Percentiles rank a stretch among this genome's conserved stretches.
Conservation (phyloP, 1,140 invertebrate genomes). For the Saccostrea glomerata region DNA sequence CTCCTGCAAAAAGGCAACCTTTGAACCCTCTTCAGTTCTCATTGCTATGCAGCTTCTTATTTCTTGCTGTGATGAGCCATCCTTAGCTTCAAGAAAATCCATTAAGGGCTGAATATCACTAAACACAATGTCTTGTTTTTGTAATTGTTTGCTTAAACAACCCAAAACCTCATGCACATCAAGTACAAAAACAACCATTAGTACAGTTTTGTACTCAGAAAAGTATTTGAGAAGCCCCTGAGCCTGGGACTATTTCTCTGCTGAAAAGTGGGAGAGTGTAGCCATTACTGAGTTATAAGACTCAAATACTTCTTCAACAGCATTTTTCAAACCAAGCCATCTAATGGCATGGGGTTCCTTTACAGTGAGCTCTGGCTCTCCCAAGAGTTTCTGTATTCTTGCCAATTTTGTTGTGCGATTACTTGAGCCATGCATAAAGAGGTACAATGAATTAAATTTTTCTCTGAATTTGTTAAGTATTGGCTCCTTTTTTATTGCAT, state of each 20-base stretch:
- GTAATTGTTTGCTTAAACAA: constrained; percentile 20
- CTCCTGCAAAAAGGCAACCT: too few species aligned
- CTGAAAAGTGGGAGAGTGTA: too few species aligned
- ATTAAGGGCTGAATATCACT: constrained; percentile 41
- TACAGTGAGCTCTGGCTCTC: neutral
- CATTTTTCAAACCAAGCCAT: neutral
- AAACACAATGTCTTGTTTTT: neutral
- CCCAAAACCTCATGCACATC: neutral
- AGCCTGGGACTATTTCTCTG: too few species aligned
- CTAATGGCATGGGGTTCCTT: constrained; percentile 38
- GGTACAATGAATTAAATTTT: constrained; percentile 21
- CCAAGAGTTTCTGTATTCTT: constrained; percentile 11
- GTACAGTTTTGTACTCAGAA: too few species aligned
- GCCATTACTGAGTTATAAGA: too few species aligned
- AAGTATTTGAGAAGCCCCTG: too few species aligned
- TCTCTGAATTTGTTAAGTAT: neutral
- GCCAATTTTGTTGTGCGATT: constrained; percentile 22
- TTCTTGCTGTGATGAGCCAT: too few species aligned
- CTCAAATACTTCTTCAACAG: too few species aligned
- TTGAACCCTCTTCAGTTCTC: too few species aligned
- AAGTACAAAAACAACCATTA: too few species aligned
- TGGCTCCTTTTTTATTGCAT: neutral
- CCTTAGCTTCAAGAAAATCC: neutral
- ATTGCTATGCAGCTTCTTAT: too few species aligned
- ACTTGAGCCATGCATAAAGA: constrained; percentile 8